Evolutionary conservation across 2,797 vertebrate species (phyloP), one percentile per base, ranked within the genome.

Genomic region (Australoheros facetus): DNA sequence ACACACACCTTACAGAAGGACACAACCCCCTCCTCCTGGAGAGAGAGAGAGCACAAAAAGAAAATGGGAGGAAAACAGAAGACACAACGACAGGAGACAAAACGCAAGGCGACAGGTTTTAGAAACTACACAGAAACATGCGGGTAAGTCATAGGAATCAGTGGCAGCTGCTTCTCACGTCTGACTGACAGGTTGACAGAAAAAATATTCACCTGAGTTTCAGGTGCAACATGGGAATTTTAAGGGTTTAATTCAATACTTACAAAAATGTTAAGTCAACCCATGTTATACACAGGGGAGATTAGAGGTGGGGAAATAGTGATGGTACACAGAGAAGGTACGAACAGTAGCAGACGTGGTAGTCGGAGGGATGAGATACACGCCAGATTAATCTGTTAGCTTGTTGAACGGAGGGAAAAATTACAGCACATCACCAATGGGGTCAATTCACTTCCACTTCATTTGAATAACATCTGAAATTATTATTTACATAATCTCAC

Each of bases 1-100:
- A 77, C 92, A 99, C 98, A 98, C 97, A 99, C 98, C 98, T 99
- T 97, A 96, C 97, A 99, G 96, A 96, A 98, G 96, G 97, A 97
- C 96, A 98, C 97, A 96, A 97, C 96, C 96, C 96, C 98, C 96
- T 99, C 97, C 96, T 99, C 98, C 97, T 99, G 97, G 92, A 94
- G 92, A 93, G 92, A 76, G 69, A 76, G 69, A 81, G 78, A 94
- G 91, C 88, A 93, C 92, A 93, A 88, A 92, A 89, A 90, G 91
- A 86, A 91, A 88, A 90, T 12, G 48, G 80, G 87, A 77, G 90
- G 84, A 77, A 73, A 83, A 89, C 72, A 91, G 90, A 84, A 96
- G 95, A 96, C 91, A 95, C 89, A 95, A 95, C 90, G 86, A 96
- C 96, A 96, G 96, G 95, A 97, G 96, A 97, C 95, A 94, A 91